Evolutionary conservation across 2,113 vertebrate genomes (phyloP).

Genomic region (Indicator indicator): DNA sequence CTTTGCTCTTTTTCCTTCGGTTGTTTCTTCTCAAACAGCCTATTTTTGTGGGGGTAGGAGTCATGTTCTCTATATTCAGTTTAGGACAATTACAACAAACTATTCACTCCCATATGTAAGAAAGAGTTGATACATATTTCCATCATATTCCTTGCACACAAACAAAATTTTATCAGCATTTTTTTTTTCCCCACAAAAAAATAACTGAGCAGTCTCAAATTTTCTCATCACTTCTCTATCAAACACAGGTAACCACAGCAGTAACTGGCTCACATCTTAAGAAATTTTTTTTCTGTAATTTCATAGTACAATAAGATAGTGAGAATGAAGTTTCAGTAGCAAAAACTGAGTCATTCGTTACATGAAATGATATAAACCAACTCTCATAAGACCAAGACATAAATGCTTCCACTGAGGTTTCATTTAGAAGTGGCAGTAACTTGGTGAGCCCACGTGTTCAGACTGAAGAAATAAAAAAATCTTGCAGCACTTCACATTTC

Average conservation of each 20-base stretch:
- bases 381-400: background rate
- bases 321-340: background rate
- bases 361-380: background rate
- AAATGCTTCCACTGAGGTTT: background rate
- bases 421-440: background rate
- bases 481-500: slow-evolving; percentile 2
- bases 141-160: background rate
- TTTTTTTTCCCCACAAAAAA: background rate
- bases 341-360: background rate
- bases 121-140: background rate
- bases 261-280: background rate
- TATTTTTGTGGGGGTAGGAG: too few species aligned
- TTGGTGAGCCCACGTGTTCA: background rate
- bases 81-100: background rate
- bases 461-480: slow-evolving; percentile 20
- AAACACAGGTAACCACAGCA: background rate
- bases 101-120: background rate
- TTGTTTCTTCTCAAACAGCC: background rate
- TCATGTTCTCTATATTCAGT: background rate
- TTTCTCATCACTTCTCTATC: background rate
- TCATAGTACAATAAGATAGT: background rate
- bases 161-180: background rate
- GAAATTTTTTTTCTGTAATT: background rate
- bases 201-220: background rate
- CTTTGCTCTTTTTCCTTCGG: background rate